Percentiles rank a stretch among this genome's conserved stretches.
Evolutionary conservation across 2,113 vertebrate genomes (phyloP).

Genomic region (Pseudois nayaur): DNA sequence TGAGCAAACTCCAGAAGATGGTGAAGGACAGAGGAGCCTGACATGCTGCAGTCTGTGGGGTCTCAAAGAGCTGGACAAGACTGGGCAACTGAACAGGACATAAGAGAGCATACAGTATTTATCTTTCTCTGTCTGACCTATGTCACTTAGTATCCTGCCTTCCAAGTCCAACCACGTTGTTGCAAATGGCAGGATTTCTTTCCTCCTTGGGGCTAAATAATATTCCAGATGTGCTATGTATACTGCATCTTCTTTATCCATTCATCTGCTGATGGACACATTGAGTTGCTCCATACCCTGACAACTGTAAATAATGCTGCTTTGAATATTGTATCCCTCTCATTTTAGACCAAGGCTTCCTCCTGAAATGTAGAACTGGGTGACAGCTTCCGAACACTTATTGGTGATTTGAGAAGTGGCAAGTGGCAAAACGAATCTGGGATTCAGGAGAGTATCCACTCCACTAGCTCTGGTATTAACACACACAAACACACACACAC

Average conservation of each 20-base stretch:
- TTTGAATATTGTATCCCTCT: constrained; percentile 81
- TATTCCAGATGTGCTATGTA: background rate
- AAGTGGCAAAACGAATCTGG: constrained; percentile 90
- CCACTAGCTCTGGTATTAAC: constrained; percentile 85
- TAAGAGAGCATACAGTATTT: background rate
- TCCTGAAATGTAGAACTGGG: constrained; percentile 92
- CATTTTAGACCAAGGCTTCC: constrained; percentile 91
- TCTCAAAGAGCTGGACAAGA: background rate
- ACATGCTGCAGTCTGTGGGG: background rate
- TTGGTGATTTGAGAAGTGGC: constrained; percentile 91
- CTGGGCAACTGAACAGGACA: background rate
- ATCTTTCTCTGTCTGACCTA: background rate
- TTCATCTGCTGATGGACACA: background rate
- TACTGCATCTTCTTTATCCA: background rate
- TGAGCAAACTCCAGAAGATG: background rate
- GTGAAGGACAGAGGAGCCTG: background rate
- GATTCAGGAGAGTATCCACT: constrained; percentile 89
- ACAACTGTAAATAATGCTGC: background rate
- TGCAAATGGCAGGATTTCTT: background rate
- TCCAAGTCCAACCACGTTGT: background rate
- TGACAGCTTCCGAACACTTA: constrained; percentile 89
- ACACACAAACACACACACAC: background rate
- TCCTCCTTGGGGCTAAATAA: background rate
- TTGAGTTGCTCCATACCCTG: background rate
- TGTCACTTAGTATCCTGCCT: background rate